These are phyloP conservation scores for Drosophila lacteicornis DNA, from an alignment of 1,140 invertebrate species.

Conservation along the genomic window DNA sequence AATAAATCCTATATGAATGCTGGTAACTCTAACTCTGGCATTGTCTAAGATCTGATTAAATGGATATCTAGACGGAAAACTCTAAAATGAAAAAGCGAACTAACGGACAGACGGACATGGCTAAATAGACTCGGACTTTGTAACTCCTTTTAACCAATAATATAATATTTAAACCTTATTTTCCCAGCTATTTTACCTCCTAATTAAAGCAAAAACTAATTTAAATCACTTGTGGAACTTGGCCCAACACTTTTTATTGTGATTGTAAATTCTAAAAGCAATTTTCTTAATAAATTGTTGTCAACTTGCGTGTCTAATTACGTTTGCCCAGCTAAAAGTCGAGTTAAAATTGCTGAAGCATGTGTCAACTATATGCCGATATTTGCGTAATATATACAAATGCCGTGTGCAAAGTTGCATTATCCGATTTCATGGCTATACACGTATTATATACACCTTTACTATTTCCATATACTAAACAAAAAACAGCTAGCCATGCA, in stretches of 20 bases:
- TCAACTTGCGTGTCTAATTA: conserved; percentile 58
- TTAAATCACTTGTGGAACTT: not conserved
- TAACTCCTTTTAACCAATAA: too few relatives aligned
- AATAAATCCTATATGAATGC: too few relatives aligned
- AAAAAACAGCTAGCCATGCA: not conserved
- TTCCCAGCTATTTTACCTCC: not conserved
- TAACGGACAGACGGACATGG: too few relatives aligned
- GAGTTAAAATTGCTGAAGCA: not conserved
- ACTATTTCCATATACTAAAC: not conserved
- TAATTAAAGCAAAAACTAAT: not conserved
- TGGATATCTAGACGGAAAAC: too few relatives aligned
- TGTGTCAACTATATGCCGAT: not conserved
- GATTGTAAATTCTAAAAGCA: not conserved
- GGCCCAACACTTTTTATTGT: not conserved
- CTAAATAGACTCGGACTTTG: too few relatives aligned
- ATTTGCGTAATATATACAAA: conserved; percentile 1
- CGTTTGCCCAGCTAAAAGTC: conserved; percentile 21
- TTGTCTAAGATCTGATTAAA: not conserved
- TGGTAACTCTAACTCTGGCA: not conserved
- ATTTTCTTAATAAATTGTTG: conserved; percentile 8
- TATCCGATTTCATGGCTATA: conserved; percentile 6
- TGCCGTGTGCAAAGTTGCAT: conserved; percentile 2
- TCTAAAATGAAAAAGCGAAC: too few relatives aligned
- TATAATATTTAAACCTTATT: too few relatives aligned
- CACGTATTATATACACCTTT: not conserved